Percentiles rank a stretch among this genome's conserved stretches.
Evolutionary conservation across 2,113 vertebrate genomes (phyloP).

Genomic region (Albula glossodonta): DNA sequence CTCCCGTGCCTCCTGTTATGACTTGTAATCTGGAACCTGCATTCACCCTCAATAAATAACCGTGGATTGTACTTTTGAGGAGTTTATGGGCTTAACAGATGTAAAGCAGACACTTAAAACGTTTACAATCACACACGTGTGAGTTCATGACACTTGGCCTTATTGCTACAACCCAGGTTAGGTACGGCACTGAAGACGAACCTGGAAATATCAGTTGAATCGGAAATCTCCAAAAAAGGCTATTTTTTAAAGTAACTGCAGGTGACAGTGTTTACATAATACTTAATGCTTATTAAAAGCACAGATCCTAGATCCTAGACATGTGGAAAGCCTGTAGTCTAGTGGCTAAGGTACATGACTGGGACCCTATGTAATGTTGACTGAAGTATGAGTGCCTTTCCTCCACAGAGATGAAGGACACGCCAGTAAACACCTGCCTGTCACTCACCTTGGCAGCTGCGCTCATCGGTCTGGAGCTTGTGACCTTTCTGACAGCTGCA

Average conservation of each 20-base stretch:
- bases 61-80: not conserved
- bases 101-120: not conserved
- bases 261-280: too few species aligned
- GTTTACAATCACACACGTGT: not conserved
- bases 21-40: constrained; percentile 53
- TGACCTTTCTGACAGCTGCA: constrained; percentile 96
- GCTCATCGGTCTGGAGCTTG: constrained; percentile 93
- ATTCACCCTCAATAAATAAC: constrained; percentile 25
- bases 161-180: not conserved
- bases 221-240: too few species aligned
- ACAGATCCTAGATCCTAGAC: too few species aligned
- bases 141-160: not conserved
- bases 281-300: too few species aligned
- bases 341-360: too few species aligned
- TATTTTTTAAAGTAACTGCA: too few species aligned
- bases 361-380: too few species aligned
- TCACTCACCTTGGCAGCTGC: constrained; percentile 90
- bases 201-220: not conserved
- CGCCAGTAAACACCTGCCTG: not conserved
- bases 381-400: not conserved
- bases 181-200: not conserved
- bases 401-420: not conserved
- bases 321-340: too few species aligned
- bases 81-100: not conserved
- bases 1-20: constrained; percentile 36